Evolutionary conservation across 2,113 vertebrate genomes (phyloP).

Genomic region (Diadophis punctatus): DNA sequence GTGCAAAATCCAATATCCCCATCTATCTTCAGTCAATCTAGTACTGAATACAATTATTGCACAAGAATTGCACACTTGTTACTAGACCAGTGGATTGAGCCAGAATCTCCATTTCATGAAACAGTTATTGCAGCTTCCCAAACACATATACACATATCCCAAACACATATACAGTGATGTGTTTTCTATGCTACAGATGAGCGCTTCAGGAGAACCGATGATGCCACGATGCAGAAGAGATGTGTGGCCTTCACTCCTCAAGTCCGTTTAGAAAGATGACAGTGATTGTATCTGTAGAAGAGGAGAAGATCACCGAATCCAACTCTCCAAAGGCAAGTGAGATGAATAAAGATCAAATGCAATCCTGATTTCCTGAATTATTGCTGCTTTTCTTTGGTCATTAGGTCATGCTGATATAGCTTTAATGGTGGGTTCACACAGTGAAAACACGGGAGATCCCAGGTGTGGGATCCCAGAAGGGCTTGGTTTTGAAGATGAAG

Average conservation of each 20-base stretch:
- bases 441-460: neutral
- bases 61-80: neutral
- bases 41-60: too few relatives aligned
- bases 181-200: constrained; percentile 5
- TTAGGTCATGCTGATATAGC: neutral
- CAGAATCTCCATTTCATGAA: neutral
- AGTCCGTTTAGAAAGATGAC: neutral
- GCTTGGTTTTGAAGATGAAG: neutral
- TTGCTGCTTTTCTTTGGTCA: neutral
- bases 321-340: neutral
- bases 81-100: neutral
- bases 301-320: neutral
- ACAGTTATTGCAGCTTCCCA: neutral
- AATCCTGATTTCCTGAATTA: neutral
- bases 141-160: neutral
- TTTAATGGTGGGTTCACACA: constrained; percentile 16
- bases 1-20: neutral
- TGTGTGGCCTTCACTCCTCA: constrained; percentile 15
- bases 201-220: neutral
- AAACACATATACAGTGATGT: neutral
- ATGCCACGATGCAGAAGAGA: neutral
- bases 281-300: neutral
- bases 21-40: neutral
- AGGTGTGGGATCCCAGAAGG: neutral
- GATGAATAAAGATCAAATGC: neutral